Evolutionary conservation across 2,888 invertebrate species (phyloP), one percentile per base, ranked within the genome.

Genomic region (Rotaria socialis): DNA sequence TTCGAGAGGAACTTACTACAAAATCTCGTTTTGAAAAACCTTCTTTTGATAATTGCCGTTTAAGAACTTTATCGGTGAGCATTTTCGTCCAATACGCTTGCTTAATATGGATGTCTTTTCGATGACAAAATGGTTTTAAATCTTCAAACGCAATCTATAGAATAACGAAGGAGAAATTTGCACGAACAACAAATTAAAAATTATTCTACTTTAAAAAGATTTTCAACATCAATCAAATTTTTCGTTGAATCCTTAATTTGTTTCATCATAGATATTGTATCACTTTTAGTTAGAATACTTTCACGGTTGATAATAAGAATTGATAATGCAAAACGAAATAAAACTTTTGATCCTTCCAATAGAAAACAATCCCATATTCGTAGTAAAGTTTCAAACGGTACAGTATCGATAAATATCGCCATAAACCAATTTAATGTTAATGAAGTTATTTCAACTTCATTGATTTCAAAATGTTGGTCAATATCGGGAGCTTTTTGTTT

Each of bases 361-460:
- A 93, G 89, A 89, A 93, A 93, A 87, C 92, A 92, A 89, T 93
- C 93, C 93, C 93, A 93, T 47, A 93, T 90, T n/a, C 92, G 89
- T 43, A 93, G 88, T 87, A 92, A 89, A 0, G 92, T 92, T 92
- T 92, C 91, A 88, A 92, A 92, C 5, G 92, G 92, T 6, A 93
- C 91, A 5, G 92, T 91, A 89, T 92, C 92, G 89, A 92, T 92
- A 89, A 92, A 92, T 86, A 92, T 89, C 16, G 92, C 92, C 87
- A 93, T 90, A 89, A 92, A 92, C 92, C 92, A 92, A 89, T 92
- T 93, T 87, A 92, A 90, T 19, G 92, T 92, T 85, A 93, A 90
- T 7, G 92, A 92, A 41, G 92, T 92, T 84, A 93, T 89, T 88
- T 93, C 93, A 86, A 93, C 92, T 87, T 92, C 92, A 60, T 92